Evolutionary conservation across 2,888 invertebrate species (phyloP).

Genomic region (Omphaloscelis lunosa): DNA sequence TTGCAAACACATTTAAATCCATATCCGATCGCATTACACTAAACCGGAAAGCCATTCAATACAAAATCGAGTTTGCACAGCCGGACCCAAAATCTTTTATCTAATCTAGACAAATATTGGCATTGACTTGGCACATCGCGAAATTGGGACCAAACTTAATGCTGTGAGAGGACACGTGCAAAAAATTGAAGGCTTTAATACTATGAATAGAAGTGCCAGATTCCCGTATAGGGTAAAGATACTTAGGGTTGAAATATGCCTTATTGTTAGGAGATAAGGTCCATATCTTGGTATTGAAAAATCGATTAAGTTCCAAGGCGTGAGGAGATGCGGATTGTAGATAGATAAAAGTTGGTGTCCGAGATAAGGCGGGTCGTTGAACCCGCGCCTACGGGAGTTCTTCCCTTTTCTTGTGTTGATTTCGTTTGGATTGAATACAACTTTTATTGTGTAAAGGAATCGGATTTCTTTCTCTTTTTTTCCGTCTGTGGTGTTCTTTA

Average conservation of each 20-base stretch:
- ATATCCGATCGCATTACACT: constrained; percentile 65
- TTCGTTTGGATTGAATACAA: constrained; percentile 74
- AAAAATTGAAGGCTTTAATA: constrained; percentile 65
- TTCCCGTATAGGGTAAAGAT: constrained; percentile 61
- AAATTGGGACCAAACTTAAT: constrained; percentile 71
- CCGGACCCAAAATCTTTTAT: constrained; percentile 77
- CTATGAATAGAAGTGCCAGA: constrained; percentile 62
- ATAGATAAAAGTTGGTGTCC: constrained; percentile 83
- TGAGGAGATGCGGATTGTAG: constrained; percentile 82
- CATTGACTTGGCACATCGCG: constrained; percentile 78
- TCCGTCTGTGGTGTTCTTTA: constrained; percentile 33
- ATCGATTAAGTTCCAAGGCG: constrained; percentile 77
- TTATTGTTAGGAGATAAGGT: constrained; percentile 77
- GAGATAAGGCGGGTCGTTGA: constrained; percentile 86
- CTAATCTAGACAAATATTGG: constrained; percentile 85
- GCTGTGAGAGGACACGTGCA: constrained; percentile 47
- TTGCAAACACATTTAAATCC: constrained; percentile 60
- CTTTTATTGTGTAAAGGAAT: constrained; percentile 66
- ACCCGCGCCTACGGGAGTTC: constrained; percentile 73
- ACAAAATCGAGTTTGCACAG: constrained; percentile 69
- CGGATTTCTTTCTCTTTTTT: constrained; percentile 43
- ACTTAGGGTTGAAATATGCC: constrained; percentile 67
- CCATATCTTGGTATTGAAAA: constrained; percentile 70
- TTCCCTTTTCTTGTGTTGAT: constrained; percentile 78
- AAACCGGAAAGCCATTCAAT: constrained; percentile 71